phyloP scores from a whole-genome alignment of 2,888 invertebrate species.

The Gari tellinella region DNA sequence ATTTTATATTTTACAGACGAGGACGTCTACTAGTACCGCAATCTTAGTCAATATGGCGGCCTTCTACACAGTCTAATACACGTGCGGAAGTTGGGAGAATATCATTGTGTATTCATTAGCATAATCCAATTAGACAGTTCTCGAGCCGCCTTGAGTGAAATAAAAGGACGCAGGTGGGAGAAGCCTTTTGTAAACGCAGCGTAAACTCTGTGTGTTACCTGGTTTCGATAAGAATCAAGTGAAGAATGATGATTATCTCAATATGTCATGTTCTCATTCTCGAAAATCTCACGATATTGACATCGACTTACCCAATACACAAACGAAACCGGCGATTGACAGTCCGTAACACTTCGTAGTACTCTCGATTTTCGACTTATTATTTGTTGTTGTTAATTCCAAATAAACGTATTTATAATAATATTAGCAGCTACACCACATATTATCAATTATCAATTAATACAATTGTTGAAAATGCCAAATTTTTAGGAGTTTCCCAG shows the following conservation, averaged over 20 bases:
- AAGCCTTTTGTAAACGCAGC: too few species aligned
- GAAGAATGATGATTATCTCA: conserved; percentile 10
- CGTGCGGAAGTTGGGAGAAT: conserved; percentile 62
- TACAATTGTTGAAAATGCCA: conserved; percentile 5
- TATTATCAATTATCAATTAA: conserved; percentile 25
- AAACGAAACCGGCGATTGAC: conserved; percentile 50
- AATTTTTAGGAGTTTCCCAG: conserved; percentile 40
- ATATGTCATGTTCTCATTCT: conserved; percentile 12
- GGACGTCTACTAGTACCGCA: conserved; percentile 40
- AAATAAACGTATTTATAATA: background rate
- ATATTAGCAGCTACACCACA: background rate
- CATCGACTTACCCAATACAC: conserved; percentile 53
- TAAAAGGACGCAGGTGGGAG: too few species aligned
- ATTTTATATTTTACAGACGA: conserved; percentile 52
- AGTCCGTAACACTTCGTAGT: conserved; percentile 24
- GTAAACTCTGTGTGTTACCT: too few species aligned
- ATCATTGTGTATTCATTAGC: conserved; percentile 30
- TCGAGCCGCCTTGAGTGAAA: background rate
- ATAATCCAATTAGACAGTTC: conserved; percentile 19
- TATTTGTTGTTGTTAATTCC: background rate
- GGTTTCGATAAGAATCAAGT: background rate
- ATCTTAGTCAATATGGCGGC: conserved; percentile 57
- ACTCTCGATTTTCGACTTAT: background rate
- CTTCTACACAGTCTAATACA: conserved; percentile 40
- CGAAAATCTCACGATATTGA: conserved; percentile 19